Evolutionary conservation across 2,888 invertebrate genomes (phyloP).

Genomic region (Drosophila falleni): DNA sequence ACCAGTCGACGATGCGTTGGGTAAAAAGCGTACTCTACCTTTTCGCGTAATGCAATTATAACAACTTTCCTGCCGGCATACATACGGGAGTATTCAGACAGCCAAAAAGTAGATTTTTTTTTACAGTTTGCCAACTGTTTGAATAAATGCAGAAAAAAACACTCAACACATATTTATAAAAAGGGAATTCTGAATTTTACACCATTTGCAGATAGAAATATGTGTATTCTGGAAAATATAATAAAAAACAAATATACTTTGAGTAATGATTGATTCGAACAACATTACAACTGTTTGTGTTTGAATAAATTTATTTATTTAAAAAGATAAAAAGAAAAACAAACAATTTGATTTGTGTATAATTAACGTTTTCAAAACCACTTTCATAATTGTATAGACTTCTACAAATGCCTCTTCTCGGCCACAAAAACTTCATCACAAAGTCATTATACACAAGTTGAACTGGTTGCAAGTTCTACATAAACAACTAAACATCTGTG

Average conservation of each 20-base stretch:
- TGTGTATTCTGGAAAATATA: not conserved
- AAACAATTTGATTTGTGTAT: not conserved
- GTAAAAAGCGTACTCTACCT: slow-evolving; percentile 63
- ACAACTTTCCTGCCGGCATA: slow-evolving; percentile 46
- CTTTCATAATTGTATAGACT: slow-evolving; percentile 9
- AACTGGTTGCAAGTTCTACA: slow-evolving; percentile 19
- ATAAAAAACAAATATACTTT: not conserved
- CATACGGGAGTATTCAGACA: slow-evolving; percentile 20
- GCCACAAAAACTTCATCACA: slow-evolving; percentile 35
- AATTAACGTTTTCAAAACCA: not conserved
- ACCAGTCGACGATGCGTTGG: slow-evolving; percentile 45
- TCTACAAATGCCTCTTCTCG: not conserved
- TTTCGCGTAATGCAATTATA: slow-evolving; percentile 75
- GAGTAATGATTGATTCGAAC: not conserved
- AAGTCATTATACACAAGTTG: slow-evolving; percentile 46
- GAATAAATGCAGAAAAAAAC: not conserved
- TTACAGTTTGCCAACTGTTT: not conserved
- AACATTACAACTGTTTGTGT: not conserved
- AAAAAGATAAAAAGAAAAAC: not conserved
- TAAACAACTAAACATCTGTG: slow-evolving; percentile 48
- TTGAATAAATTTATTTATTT: not conserved
- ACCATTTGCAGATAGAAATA: not conserved
- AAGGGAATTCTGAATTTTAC: not conserved
- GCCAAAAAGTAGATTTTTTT: not conserved
- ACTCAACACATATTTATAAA: not conserved